Percentiles rank a stretch among this genome's conserved stretches.
Evolutionary conservation across 2,797 vertebrate species (phyloP).

Genomic region (Hydrolagus colliei): DNA sequence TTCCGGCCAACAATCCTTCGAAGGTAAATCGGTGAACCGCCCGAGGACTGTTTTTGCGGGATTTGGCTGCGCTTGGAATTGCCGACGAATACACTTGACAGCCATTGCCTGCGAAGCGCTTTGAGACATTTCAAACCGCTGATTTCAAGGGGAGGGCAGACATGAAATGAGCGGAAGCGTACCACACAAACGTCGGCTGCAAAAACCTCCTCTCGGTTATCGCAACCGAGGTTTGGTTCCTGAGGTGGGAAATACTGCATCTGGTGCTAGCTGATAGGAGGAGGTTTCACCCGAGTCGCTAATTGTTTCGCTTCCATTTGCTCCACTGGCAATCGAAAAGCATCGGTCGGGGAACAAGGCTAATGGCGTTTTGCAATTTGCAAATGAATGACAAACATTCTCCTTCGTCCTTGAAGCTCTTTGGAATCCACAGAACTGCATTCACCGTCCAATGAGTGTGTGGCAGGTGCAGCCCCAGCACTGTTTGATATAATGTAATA

Average conservation of each 20-base stretch:
- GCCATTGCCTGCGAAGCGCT: too few relatives aligned
- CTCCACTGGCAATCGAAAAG: background rate
- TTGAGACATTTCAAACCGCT: background rate
- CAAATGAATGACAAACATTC: background rate
- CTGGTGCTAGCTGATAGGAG: background rate
- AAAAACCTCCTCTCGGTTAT: background rate
- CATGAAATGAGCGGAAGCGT: background rate
- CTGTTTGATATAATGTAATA: too few relatives aligned
- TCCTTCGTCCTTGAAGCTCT: background rate
- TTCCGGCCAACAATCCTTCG: too few relatives aligned
- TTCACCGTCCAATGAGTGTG: background rate
- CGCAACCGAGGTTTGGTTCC: background rate
- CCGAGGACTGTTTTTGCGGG: too few relatives aligned
- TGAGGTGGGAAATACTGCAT: background rate
- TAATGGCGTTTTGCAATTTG: background rate
- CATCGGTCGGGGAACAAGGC: background rate
- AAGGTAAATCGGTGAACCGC: too few relatives aligned
- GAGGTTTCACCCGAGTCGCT: background rate
- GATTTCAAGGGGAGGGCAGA: background rate
- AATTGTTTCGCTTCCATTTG: background rate
- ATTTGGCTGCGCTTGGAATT: too few relatives aligned
- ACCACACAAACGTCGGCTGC: background rate
- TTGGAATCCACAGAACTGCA: background rate
- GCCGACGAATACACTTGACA: too few relatives aligned
- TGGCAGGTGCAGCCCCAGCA: background rate